These are phyloP conservation scores for Petromus typicus DNA, from an alignment of 2,113 vertebrate species.

Conservation along the genomic window DNA sequence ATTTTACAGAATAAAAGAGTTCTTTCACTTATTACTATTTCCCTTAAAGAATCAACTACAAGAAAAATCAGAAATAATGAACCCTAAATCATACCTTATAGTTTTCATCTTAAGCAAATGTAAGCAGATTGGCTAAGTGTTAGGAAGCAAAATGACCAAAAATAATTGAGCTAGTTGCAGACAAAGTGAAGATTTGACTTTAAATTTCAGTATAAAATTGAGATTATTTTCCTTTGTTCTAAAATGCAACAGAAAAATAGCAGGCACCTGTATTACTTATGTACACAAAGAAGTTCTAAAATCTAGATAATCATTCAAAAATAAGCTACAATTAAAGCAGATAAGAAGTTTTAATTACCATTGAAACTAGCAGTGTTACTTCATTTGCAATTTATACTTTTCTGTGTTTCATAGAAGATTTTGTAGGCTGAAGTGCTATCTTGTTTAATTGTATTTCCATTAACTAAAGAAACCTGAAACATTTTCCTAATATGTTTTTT, in stretches of 20 bases:
- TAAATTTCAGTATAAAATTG: conserved; percentile 47
- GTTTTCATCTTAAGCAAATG: conserved; percentile 44
- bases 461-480: conserved; percentile 46
- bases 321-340: conserved; percentile 22
- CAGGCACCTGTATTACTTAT: neutral
- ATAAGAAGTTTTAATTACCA: conserved; percentile 37
- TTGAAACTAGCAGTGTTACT: neutral
- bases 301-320: conserved; percentile 52
- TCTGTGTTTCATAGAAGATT: conserved; percentile 44
- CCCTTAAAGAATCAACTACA: neutral
- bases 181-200: conserved; percentile 30
- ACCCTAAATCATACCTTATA: neutral
- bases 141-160: neutral
- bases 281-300: conserved; percentile 1
- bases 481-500: conserved; percentile 49
- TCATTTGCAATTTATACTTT: conserved; percentile 35
- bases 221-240: conserved; percentile 17
- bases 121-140: neutral
- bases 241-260: conserved; percentile 41
- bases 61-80: conserved; percentile 34
- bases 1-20: conserved; percentile 39
- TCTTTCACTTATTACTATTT: conserved; percentile 51
- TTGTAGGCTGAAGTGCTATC: conserved; percentile 6
- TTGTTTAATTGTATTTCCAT: conserved; percentile 52
- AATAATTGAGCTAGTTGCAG: conserved; percentile 14